Evolutionary conservation across 2,113 vertebrate genomes (phyloP).

Genomic region (Platichthys flesus): DNA sequence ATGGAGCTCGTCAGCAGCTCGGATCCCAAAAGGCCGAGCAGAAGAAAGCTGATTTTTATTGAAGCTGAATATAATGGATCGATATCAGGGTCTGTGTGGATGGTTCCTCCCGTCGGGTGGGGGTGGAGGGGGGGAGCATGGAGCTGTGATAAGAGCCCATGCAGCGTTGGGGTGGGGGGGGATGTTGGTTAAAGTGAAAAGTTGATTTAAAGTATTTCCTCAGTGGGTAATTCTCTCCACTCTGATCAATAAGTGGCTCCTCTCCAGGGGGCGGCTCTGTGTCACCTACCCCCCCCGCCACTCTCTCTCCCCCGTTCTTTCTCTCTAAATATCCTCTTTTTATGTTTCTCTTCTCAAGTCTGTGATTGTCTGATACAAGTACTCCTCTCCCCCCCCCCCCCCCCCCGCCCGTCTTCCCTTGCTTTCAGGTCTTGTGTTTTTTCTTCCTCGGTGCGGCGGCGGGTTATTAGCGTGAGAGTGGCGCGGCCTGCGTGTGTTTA

Average conservation of each 20-base stretch:
- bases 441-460: conserved; percentile 50
- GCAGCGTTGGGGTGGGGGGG: background rate
- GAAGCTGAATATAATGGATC: conserved; percentile 28
- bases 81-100: conserved; percentile 14
- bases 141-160: too few relatives aligned
- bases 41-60: conserved; percentile 35
- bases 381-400: background rate
- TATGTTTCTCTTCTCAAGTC: conserved; percentile 64
- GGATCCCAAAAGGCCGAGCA: conserved; percentile 23
- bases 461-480: conserved; percentile 78
- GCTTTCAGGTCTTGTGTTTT: conserved; percentile 66
- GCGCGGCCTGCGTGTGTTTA: conserved; percentile 71
- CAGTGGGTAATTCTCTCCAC: conserved; percentile 51
- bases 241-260: conserved; percentile 78
- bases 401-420: background rate
- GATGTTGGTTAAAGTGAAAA: conserved; percentile 48
- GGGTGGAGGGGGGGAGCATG: background rate
- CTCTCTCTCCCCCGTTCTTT: conserved; percentile 43
- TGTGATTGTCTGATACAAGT: conserved; percentile 70
- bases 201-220: conserved; percentile 67
- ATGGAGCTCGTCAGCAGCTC: conserved; percentile 20
- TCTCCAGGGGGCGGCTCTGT: conserved; percentile 68
- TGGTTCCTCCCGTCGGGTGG: background rate
- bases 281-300: conserved; percentile 63
- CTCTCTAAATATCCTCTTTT: conserved; percentile 70